Percentiles rank a stretch among this genome's conserved stretches.
Evolutionary conservation across 2,888 invertebrate genomes (phyloP).

Genomic region (Drosophila meridiana): DNA sequence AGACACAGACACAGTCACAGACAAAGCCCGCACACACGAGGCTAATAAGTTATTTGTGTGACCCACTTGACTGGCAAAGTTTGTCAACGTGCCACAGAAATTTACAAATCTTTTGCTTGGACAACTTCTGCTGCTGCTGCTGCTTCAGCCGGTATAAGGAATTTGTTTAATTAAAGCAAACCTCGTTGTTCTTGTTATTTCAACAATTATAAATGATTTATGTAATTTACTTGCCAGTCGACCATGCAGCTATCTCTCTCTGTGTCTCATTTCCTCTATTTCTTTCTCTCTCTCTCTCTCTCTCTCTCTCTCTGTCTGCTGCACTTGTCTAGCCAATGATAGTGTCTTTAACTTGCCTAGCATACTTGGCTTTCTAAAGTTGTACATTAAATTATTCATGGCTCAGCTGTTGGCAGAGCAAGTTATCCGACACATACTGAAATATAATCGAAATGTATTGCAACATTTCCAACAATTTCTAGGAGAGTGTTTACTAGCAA

Average conservation of each 20-base stretch:
- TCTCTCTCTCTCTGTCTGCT: constrained; percentile 3
- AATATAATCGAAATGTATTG: constrained; percentile 6
- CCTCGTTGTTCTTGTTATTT: constrained; percentile 38
- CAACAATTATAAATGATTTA: constrained; percentile 75
- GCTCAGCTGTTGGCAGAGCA: neutral
- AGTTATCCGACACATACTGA: neutral
- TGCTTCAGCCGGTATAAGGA: constrained; percentile 10
- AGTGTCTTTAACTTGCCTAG: constrained; percentile 8
- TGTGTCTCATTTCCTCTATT: no score
- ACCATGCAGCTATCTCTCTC: neutral
- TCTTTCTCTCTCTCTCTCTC: neutral
- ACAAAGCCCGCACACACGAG: constrained; percentile 4
- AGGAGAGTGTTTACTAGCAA: no score
- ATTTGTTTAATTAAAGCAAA: constrained; percentile 69
- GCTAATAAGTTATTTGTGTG: constrained; percentile 25
- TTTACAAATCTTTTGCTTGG: constrained; percentile 46
- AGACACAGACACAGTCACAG: neutral
- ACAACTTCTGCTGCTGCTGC: constrained; percentile 18
- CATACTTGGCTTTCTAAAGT: constrained; percentile 4
- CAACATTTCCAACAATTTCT: neutral
- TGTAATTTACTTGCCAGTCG: constrained; percentile 59
- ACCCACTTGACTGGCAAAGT: constrained; percentile 47
- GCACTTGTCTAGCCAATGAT: constrained; percentile 12
- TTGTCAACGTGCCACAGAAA: constrained; percentile 37
- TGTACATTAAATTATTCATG: constrained; percentile 30